These are phyloP conservation scores for Iselma pallidipennis DNA, from an alignment of 2,888 invertebrate species.

Conservation along the genomic window DNA sequence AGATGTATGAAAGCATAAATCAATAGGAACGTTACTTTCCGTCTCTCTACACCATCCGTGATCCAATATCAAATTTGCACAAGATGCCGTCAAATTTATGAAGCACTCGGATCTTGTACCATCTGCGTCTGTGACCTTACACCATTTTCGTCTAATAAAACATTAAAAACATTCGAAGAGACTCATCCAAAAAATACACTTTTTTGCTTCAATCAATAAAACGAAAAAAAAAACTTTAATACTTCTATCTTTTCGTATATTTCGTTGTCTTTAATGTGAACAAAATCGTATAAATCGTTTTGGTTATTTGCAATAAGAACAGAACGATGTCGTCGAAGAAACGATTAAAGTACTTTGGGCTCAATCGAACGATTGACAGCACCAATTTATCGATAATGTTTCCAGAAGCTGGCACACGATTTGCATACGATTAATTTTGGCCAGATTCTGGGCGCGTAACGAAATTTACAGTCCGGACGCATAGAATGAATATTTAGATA, in stretches of 20 bases:
- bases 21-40: conserved; percentile 40
- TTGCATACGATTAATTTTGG: conserved; percentile 22
- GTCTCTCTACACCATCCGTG: conserved; percentile 34
- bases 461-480: conserved; percentile 4
- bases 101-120: conserved; percentile 44
- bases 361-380: conserved; percentile 13
- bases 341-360: conserved; percentile 12
- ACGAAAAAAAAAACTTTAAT: too few relatives aligned
- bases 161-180: conserved; percentile 29
- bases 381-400: conserved; percentile 18
- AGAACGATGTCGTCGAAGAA: too few relatives aligned
- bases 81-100: conserved; percentile 51
- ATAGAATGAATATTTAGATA: too few relatives aligned
- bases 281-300: too few relatives aligned
- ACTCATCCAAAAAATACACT: too few relatives aligned
- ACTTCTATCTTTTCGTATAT: too few relatives aligned
- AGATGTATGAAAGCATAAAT: conserved; percentile 38
- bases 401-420: conserved; percentile 12
- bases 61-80: conserved; percentile 49
- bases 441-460: not conserved
- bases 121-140: conserved; percentile 41
- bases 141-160: conserved; percentile 31
- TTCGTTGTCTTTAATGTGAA: too few relatives aligned
- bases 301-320: too few relatives aligned
- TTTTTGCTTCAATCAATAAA: too few relatives aligned